Base-by-base conservation (phyloP, 1,140 invertebrate species). In the Magallana angulata region DNA sequence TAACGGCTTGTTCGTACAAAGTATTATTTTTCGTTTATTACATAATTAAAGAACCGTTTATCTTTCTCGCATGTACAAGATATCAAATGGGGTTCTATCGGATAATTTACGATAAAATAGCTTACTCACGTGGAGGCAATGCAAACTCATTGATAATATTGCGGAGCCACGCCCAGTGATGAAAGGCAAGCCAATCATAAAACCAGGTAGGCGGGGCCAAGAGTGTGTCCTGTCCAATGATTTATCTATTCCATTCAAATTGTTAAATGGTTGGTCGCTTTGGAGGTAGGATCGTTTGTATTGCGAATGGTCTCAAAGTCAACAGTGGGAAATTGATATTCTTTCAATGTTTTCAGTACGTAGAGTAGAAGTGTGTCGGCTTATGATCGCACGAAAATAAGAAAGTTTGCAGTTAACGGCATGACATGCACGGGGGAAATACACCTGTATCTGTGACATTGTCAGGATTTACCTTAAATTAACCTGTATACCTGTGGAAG, bases 1-100 rank as follows among this genome's bases (percentile, higher is more conserved):
- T 30, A 48, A 48, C 36, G 5, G 9, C 68, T 7, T 76, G 8
- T 36, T 30, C 68, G 7, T 76, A 76, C 68, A 36, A 24, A 12
- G 68, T 30, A 76, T 76, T 76, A 76, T 30, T 76, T 76, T 76
- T 30, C 68, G 24, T 76, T 76, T 76, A 76, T 76, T 76, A 76
- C 68, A 76, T 76, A 76, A 76, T 76, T 76, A 76, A 76, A 76
- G 68, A 76, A 76, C 36, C 68, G 68, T 76, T 76, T 76, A 76
- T 76, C 68, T 76, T 30, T 30, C 68, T 76, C 68, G 68, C 68
- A 76, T 76, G 68, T 76, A 76, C 68, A 48, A 76, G 68, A 76
- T 76, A 76, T 76, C 68, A 76, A 76, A 76, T 30, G 68, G 68
- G 18, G 24, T 76, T 76, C 68, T 76, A 76, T 76, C 68, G 68